Base-by-base conservation (phyloP, 2,797 vertebrate species). In the Threskiornis aethiopicus region DNA sequence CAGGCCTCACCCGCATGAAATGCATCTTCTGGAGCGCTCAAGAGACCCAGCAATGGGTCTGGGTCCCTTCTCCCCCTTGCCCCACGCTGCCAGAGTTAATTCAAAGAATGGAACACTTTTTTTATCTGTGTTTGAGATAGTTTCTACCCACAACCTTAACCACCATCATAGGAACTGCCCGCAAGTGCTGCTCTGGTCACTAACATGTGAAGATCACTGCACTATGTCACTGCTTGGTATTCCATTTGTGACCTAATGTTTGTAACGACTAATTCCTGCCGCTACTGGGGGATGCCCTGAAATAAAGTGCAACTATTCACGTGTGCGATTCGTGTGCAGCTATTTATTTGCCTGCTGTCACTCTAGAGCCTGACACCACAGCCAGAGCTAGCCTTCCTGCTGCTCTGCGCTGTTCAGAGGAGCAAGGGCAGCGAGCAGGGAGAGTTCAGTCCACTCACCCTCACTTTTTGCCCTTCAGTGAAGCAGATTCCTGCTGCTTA, bases 221-320 rank as follows among this genome's bases (percentile, higher is more conserved):
- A 15, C 85, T 16, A 2, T 37, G 54, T 89, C 91, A 82, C 92
- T 61, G 75, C 90, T 95, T 31, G 49, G n/a, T 64, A 16, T 13
- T 90, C 83, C 83, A 16, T 59, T 33, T 59, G 75, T 92, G 94
- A 69, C 83, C 91, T 18, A 4, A 7, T 73, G 55, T 95, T 93
- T 95, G 95, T 96, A 80, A 91, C 0, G 9, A 90, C 67, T 55
- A 3, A 57, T 73, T 96, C 67, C 77, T 93, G 96, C 84, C 89
- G 7, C 90, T 94, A 13, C 58, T 7, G 90, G 96, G 77, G 84
- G 72, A 93, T 77, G 93, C 85, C 97, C 90, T 93, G 82, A 95
- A 98, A 98, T 98, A 98, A 98, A 98, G 96, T 93, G 93, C 95
- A 97, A 55, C 82, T 93, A 61, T 95, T 95, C 91, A 76, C 54